These are phyloP conservation scores for Drosophila macrospina DNA, from an alignment of 2,888 invertebrate species.

Conservation along the genomic window DNA sequence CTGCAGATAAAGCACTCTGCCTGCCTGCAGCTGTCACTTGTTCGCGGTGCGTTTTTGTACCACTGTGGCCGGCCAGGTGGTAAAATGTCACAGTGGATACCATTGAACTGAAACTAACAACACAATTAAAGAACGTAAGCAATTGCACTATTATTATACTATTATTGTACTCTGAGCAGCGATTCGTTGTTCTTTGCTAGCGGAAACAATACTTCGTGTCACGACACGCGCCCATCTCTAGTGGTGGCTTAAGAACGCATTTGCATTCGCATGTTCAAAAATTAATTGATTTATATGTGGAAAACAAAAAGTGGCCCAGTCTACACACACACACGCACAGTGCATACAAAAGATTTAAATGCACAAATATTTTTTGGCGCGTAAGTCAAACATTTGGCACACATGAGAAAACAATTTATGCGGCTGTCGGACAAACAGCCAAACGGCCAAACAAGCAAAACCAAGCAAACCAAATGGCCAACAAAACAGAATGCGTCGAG, in stretches of 20 bases:
- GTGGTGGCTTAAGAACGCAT: slow-evolving; percentile 21
- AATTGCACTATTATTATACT: too few species aligned
- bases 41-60: slow-evolving; percentile 19
- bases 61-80: slow-evolving; percentile 47
- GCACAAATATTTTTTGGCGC: slow-evolving; percentile 59
- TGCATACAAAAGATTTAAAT: slow-evolving; percentile 58
- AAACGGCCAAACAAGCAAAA: slow-evolving; percentile 33
- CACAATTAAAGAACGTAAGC: too few species aligned
- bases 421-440: slow-evolving; percentile 61
- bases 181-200: not conserved
- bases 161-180: not conserved
- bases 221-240: slow-evolving; percentile 10
- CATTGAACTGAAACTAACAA: too few species aligned
- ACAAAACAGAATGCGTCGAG: slow-evolving; percentile 22
- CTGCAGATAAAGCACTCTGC: slow-evolving; percentile 36
- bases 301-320: slow-evolving; percentile 50
- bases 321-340: slow-evolving; percentile 41
- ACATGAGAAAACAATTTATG: slow-evolving; percentile 77
- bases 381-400: slow-evolving; percentile 78
- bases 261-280: slow-evolving; percentile 65
- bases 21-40: slow-evolving; percentile 45
- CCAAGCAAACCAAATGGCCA: slow-evolving; percentile 9
- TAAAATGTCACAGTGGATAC: slow-evolving; percentile 8
- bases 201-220: slow-evolving; percentile 8
- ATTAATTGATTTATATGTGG: slow-evolving; percentile 77